Evolutionary conservation across 2,888 invertebrate species (phyloP), one percentile per base, ranked within the genome.

Genomic region (Drosophila anomelani): DNA sequence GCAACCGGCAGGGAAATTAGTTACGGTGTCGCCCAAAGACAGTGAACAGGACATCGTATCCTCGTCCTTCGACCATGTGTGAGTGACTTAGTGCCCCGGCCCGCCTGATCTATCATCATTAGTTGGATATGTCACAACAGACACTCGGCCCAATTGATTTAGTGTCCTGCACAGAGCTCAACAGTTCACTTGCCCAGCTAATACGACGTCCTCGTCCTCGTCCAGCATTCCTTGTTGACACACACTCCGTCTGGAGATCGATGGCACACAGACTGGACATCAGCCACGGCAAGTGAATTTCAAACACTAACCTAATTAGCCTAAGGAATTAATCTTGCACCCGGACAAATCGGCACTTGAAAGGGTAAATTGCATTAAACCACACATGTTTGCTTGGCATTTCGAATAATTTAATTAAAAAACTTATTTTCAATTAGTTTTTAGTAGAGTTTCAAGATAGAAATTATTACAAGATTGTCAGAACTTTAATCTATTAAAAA

Each of bases 121-220:
- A 86, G 84, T 77, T 84, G 87, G 69, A 71, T 74, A 81, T 86
- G 84, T 84, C 84, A 77, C 71, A 63, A 68, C 75, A 77, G 79
- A 84, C 88, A 84, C 88, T 84, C 81, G 81, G 67, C 64, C 74
- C 84, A 86, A 88, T 88, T 88, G 84, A 84, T 84, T 88, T 86
- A 88, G 74, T 71, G 63, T 62, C 57, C 26, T 46, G 57, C 69
- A 61, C 72, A 59, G 61, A 60, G 76, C 72, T 81, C 69, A 79
- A 80, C 75, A 71, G 64, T 54, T 64, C 64, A 73, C 56, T 66
- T 36, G 73, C 56, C 54, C 46, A 46, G 26, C 60, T 17, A 34
- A 54, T 32, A 12, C 41, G 41, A 32, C n/a, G 9, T 36, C 23
- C 23, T n/a, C 9, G 59, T 54, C 55, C 44, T 38, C 29, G 15